Conservation (phyloP, 2,113 vertebrate species). For the Lycaon pictus region DNA sequence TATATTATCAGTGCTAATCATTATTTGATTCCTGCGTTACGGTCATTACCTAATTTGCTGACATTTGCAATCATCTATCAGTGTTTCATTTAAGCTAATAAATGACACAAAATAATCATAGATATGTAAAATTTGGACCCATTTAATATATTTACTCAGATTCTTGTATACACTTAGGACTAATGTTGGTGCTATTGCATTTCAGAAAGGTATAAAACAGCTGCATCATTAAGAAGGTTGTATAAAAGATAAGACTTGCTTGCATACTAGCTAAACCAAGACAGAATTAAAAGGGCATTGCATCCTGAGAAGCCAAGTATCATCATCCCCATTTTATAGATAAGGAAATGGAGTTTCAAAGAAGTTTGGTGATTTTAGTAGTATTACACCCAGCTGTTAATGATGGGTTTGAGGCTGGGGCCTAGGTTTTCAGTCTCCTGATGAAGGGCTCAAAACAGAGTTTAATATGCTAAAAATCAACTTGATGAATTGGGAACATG, state of each 20-base stretch:
- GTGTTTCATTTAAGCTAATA: slow-evolving; percentile 50
- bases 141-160: background rate
- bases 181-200: background rate
- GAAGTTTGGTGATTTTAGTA: background rate
- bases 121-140: slow-evolving; percentile 34
- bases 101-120: slow-evolving; percentile 47
- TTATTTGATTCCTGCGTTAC: slow-evolving; percentile 51
- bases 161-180: background rate
- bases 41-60: slow-evolving; percentile 53
- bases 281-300: background rate
- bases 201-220: slow-evolving; percentile 14
- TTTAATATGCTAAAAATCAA: background rate
- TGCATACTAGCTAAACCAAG: background rate
- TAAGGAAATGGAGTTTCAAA: background rate
- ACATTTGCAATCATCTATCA: background rate
- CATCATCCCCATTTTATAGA: background rate
- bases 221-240: background rate
- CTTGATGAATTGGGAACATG: background rate
- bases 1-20: slow-evolving; percentile 57
- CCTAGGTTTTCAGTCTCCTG: background rate
- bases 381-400: background rate
- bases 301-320: background rate
- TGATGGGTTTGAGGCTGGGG: background rate
- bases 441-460: background rate
- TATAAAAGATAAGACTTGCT: background rate